These are phyloP conservation scores for Semotilus atromaculatus DNA, from an alignment of 2,797 vertebrate genomes.

Conservation along the genomic window DNA sequence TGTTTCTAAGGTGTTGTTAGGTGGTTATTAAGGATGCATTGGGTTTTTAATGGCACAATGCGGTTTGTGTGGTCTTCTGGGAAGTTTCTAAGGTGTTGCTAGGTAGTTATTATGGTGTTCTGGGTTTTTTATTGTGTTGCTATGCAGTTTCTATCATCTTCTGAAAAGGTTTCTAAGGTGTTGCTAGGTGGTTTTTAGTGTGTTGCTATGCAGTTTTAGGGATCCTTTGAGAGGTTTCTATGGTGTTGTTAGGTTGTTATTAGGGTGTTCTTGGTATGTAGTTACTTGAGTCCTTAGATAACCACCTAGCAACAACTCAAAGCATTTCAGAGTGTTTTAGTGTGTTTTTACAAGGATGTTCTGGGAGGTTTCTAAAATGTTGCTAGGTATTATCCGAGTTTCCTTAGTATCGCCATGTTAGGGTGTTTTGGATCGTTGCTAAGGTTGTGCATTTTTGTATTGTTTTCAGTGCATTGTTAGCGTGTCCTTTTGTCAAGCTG, in stretches of 20 bases:
- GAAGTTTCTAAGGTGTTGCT: background rate
- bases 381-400: background rate
- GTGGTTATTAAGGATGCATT: background rate
- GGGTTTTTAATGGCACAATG: background rate
- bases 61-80: background rate
- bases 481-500: background rate
- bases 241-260: background rate
- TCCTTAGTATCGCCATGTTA: background rate
- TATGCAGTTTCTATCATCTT: background rate
- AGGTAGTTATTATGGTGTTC: background rate
- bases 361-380: background rate
- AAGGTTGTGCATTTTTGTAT: background rate
- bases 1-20: background rate
- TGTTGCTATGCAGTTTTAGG: background rate
- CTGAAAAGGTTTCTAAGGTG: background rate
- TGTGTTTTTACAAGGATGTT: background rate
- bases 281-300: too few species aligned
- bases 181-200: background rate
- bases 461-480: background rate
- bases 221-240: background rate
- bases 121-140: background rate
- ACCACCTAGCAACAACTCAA: too few species aligned
- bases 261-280: too few species aligned
- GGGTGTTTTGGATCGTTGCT: background rate
- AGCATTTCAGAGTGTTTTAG: background rate